Evolutionary conservation across 1,140 invertebrate genomes (phyloP), one percentile per base, ranked within the genome.

Genomic region (Tetramorium simillimum): DNA sequence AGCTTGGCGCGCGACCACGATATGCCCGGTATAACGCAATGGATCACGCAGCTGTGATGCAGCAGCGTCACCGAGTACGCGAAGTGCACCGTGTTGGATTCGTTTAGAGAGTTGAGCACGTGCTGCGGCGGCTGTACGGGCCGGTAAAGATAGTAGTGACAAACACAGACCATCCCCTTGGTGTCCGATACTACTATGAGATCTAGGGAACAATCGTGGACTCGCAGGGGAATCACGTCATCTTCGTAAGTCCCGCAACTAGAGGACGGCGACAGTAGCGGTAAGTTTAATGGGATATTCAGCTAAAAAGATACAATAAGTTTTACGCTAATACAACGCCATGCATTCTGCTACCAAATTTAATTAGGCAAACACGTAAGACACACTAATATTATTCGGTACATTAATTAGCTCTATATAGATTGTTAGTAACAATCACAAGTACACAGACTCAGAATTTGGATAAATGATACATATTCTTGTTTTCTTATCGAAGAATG

Each of bases 91-190:
- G 96, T 97, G 28, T 97, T 96, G 40, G 96, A 96, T 69, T 96
- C 94, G 65, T 89, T 96, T 70, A 96, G 89, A 16, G 95, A 95
- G 80, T 96, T 95, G 43, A 96, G 94, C 33, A 96, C 95, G 53
- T 96, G 96, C 78, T 96, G 96, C 12, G 96, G 94, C 40, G 96
- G 96, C 93, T 97, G 96, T 70, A 96, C 95, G 76, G 97, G 97
- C 93, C 98, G 97, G 92, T 98, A 98, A 0, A 98, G 94, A 91
- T 98, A 98, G 95, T 98, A 97, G 95, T 98, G 97, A 90, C 97
- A 98, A 63, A 98, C 97, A 89, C 97, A 98, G 24, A 98, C 96
- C 91, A 97, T 96, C 77, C 97, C 97, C 85, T 96, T 96, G 51
- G 96, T 96, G 92, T 97, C 96, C 37, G 97, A 97, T 62, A 98